Percentiles rank a stretch among this genome's conserved stretches.
Conservation (phyloP, 1,140 invertebrate species). For the Varroa destructor region DNA sequence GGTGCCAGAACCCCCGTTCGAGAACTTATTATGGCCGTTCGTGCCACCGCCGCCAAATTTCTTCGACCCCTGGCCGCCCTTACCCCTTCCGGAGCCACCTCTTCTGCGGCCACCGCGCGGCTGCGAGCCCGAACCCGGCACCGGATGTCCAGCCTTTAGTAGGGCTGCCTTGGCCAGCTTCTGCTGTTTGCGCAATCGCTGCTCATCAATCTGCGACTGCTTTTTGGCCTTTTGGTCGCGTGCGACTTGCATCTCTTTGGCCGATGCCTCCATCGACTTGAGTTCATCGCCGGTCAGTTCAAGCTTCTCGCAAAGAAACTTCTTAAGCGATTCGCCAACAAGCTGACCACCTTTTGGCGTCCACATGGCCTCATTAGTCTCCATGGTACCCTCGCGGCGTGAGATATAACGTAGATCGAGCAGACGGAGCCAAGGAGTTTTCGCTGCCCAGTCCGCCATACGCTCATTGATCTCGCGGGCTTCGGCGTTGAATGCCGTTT, state of each 20-base stretch:
- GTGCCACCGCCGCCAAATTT: too few relatives aligned
- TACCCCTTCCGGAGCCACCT: too few relatives aligned
- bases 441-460: constrained; percentile 7
- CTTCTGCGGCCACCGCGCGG: too few relatives aligned
- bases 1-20: too few relatives aligned
- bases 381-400: constrained; percentile 17
- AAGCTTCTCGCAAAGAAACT: constrained; percentile 17
- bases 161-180: constrained; percentile 6
- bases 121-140: background rate
- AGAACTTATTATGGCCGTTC: too few relatives aligned
- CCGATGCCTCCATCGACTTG: constrained; percentile 8
- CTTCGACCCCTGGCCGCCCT: too few relatives aligned
- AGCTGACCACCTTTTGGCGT: constrained; percentile 19
- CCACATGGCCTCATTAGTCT: constrained; percentile 19
- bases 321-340: constrained; percentile 17
- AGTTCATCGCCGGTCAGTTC: constrained; percentile 12
- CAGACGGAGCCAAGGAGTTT: background rate
- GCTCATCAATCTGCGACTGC: background rate
- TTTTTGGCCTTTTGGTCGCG: constrained; percentile 16
- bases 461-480: constrained; percentile 23
- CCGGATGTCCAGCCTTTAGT: constrained; percentile 14
- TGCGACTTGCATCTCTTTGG: constrained; percentile 3
- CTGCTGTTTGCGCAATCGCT: constrained; percentile 13
- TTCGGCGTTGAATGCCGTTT: constrained; percentile 4
- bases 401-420: constrained; percentile 20